Base-by-base conservation (phyloP, 2,113 vertebrate species). In the Larimichthys polyactis region DNA sequence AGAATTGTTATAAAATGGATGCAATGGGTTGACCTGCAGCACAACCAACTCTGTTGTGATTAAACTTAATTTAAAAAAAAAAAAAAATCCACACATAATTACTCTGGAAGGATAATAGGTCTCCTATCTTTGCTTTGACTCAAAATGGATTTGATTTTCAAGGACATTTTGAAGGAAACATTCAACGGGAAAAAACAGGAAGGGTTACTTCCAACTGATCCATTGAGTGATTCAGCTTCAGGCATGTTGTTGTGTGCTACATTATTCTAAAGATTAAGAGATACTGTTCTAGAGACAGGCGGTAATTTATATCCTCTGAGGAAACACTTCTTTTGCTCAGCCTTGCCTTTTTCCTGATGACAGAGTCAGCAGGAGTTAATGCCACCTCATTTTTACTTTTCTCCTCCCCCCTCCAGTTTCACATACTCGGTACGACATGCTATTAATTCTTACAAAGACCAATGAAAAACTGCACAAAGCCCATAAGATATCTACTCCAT, bases 221-320 rank as follows among this genome's bases (percentile, higher is more conserved):
- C 67, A 17, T 71, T 55, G 58, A 60, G 43, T 55, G 60, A 78
- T 83, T 76, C 68, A 10, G 62, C 75, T 82, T 77, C 67, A 78
- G 71, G 82, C 72, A 24, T 1, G 11, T 85, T 78, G 67, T 63
- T 80, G 54, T 82, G 67, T 11, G 54, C 75, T 51, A 15, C 40
- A 20, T 87, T 83, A 62, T 19, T 81, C 74, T 64, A 63, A 88
- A 91, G 82, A 90, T 89, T 86, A 80, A 87, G 89, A 88, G 73
- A 87, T 82, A 75, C 64, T 5, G 20, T 44, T 75, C 60, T 79
- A 77, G 68, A 85, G 64, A 75, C 81, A 70, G 58, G 54, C 43
- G 2, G 51, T 74, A 11, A 87, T 78, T 87, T 59, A 81, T 58
- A 15, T 91, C 70, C 82, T 78, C 68, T 44, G 70, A 85, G 80